Evolutionary conservation across 2,113 vertebrate genomes (phyloP).

Genomic region (Amphilophus citrinellus): DNA sequence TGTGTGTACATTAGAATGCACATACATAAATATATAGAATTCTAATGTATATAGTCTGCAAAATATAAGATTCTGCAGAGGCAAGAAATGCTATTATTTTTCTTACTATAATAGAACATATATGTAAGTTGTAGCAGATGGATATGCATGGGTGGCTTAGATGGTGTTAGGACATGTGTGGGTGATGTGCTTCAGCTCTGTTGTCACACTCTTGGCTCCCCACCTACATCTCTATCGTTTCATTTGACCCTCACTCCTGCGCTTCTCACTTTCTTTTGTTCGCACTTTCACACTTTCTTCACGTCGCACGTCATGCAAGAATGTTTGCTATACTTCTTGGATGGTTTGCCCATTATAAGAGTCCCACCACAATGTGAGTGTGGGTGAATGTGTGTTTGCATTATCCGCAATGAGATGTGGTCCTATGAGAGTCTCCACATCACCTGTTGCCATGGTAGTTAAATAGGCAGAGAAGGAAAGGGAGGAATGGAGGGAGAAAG

Average conservation of each 20-base stretch:
- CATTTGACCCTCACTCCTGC: slow-evolving; percentile 33
- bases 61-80: background rate
- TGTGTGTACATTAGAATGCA: background rate
- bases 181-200: slow-evolving; percentile 44
- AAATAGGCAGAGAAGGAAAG: slow-evolving; percentile 71
- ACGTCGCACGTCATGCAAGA: slow-evolving; percentile 4
- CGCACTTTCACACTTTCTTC: slow-evolving; percentile 41
- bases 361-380: slow-evolving; percentile 12
- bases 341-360: slow-evolving; percentile 35
- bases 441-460: slow-evolving; percentile 81
- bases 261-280: slow-evolving; percentile 54
- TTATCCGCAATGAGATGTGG: slow-evolving; percentile 49
- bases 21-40: background rate
- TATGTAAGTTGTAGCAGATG: slow-evolving; percentile 48
- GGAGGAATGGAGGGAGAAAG: slow-evolving; percentile 63
- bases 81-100: background rate
- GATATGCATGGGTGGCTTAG: slow-evolving; percentile 20
- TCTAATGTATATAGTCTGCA: background rate
- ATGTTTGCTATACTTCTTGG: slow-evolving; percentile 49
- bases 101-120: background rate
- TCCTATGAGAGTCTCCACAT: slow-evolving; percentile 66
- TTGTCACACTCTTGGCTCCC: slow-evolving; percentile 45
- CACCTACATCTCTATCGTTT: slow-evolving; percentile 51
- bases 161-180: slow-evolving; percentile 41
- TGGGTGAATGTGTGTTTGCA: slow-evolving; percentile 14